phyloP scores from a whole-genome alignment of 1,140 invertebrate species.

The Lepidurus packardi region DNA sequence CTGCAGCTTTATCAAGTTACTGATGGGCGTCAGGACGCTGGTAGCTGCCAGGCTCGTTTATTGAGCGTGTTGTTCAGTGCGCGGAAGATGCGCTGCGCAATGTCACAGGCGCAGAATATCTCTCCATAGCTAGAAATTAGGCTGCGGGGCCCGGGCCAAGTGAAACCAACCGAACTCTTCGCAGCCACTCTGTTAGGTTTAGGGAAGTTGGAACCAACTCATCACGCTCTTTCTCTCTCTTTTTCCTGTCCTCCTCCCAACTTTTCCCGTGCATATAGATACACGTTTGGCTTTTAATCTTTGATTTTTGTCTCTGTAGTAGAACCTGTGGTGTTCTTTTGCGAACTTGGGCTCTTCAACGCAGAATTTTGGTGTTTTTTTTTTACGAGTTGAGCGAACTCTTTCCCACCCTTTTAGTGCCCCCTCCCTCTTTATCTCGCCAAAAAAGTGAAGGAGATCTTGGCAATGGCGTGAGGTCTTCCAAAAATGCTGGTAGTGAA shows the following conservation, averaged over 20 bases:
- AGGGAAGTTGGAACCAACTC: conserved; percentile 9
- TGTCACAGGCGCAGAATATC: conserved; percentile 8
- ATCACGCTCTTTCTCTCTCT: background rate
- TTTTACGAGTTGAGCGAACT: background rate
- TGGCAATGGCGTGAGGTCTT: conserved; percentile 22
- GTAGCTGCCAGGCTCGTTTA: conserved; percentile 20
- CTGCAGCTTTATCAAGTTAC: conserved; percentile 21
- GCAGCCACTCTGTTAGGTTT: background rate
- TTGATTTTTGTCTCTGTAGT: background rate
- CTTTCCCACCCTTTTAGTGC: background rate
- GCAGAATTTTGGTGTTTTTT: background rate
- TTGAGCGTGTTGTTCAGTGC: conserved; percentile 21
- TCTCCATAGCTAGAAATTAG: background rate
- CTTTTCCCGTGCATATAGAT: background rate
- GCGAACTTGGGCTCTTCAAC: conserved; percentile 1
- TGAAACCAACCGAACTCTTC: conserved; percentile 13
- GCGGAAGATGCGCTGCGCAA: conserved; percentile 3
- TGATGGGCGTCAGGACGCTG: conserved; percentile 12
- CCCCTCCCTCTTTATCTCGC: conserved; percentile 6
- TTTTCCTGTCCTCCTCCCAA: background rate
- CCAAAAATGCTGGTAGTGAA: conserved; percentile 22
- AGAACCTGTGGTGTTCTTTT: background rate
- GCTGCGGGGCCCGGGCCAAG: conserved; percentile 19
- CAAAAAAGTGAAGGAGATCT: conserved; percentile 22
- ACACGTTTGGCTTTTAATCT: background rate